phyloP scores from a whole-genome alignment of 2,888 invertebrate species.

The Limenitis camilla region DNA sequence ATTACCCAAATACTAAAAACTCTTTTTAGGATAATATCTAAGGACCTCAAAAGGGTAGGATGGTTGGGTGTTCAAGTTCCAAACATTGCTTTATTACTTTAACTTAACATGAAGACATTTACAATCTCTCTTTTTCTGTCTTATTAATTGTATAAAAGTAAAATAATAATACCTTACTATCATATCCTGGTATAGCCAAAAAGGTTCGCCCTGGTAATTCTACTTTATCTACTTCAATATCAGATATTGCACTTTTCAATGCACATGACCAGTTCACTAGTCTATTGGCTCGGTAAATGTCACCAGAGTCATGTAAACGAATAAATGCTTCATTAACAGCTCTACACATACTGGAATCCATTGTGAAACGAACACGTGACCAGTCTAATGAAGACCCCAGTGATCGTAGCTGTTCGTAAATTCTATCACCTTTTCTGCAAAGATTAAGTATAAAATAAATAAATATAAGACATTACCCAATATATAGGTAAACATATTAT shows the following conservation, averaged over 20 bases:
- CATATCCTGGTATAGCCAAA: slow-evolving; percentile 92
- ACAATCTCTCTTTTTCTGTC: not conserved
- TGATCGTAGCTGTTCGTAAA: slow-evolving; percentile 87
- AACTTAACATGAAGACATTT: too few relatives aligned
- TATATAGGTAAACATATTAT: not conserved
- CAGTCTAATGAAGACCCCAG: slow-evolving; percentile 97
- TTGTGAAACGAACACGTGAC: slow-evolving; percentile 95
- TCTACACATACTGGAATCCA: slow-evolving; percentile 91
- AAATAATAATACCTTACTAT: slow-evolving; percentile 75
- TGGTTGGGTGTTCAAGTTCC: too few relatives aligned
- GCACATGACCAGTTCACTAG: slow-evolving; percentile 99
- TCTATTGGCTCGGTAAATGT: slow-evolving; percentile 94
- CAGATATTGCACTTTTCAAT: slow-evolving; percentile 97
- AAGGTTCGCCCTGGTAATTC: slow-evolving; percentile 90
- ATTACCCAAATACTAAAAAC: not conserved
- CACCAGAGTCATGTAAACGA: slow-evolving; percentile 86
- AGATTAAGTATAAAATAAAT: not conserved
- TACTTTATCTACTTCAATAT: slow-evolving; percentile 98
- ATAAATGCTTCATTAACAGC: slow-evolving; percentile 98
- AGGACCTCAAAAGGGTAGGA: too few relatives aligned
- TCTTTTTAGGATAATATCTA: too few relatives aligned
- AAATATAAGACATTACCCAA: not conserved
- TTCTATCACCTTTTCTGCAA: slow-evolving; percentile 82
- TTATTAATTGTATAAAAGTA: not conserved
- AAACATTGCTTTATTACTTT: too few relatives aligned